These are phyloP conservation scores for Pachyramphus minor DNA, from an alignment of 2,113 vertebrate genomes.

Conservation along the genomic window DNA sequence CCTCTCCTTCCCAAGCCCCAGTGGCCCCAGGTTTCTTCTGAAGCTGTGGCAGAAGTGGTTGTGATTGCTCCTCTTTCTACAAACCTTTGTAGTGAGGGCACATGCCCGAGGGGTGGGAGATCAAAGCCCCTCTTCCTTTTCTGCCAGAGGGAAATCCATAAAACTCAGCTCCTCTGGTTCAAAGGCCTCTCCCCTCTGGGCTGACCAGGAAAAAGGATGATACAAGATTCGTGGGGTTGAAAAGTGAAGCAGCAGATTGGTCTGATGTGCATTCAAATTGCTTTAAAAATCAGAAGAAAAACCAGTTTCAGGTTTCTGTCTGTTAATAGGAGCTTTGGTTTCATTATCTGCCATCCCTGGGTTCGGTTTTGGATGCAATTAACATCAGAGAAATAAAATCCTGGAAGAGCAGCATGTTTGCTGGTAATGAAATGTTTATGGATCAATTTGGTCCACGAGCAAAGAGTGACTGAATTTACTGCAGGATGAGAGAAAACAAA, in stretches of 20 bases:
- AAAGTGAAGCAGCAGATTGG: neutral
- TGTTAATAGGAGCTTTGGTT: neutral
- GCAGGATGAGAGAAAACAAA: slow-evolving; percentile 24
- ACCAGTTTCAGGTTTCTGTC: neutral
- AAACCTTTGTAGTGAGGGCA: neutral
- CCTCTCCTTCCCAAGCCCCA: neutral
- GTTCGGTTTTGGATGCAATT: neutral
- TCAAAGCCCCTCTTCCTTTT: neutral
- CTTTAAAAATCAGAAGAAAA: neutral
- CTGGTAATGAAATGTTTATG: slow-evolving; percentile 68
- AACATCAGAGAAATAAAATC: slow-evolving; percentile 27
- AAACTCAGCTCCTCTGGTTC: neutral
- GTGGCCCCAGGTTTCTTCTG: neutral
- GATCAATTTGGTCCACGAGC: slow-evolving; percentile 48
- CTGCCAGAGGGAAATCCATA: neutral
- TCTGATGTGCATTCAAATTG: neutral
- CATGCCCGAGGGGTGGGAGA: neutral
- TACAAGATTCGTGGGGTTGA: rapidly evolving
- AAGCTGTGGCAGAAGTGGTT: neutral
- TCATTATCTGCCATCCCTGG: neutral
- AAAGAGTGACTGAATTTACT: slow-evolving; percentile 46
- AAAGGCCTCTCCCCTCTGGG: neutral
- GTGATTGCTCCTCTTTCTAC: neutral
- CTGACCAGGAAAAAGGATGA: neutral
- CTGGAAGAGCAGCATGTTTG: slow-evolving; percentile 13